phyloP scores from a whole-genome alignment of 2,888 invertebrate species.

The Sympetrum striolatum region DNA sequence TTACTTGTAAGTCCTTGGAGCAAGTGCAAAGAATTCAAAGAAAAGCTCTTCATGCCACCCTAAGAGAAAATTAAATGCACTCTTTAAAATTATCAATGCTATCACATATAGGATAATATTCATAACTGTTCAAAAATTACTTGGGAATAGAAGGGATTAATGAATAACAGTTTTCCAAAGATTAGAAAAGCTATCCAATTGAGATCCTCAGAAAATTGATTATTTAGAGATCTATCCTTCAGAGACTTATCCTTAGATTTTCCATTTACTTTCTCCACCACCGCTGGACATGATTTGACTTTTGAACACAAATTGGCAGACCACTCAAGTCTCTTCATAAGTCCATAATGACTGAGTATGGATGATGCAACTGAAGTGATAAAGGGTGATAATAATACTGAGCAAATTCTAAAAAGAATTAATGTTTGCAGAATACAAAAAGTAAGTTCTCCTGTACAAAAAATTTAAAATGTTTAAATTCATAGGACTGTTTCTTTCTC shows the following conservation, averaged over 20 bases:
- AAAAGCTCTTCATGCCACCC: background rate
- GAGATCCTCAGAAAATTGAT: background rate
- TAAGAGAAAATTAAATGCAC: background rate
- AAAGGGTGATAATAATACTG: background rate
- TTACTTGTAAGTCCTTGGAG: background rate
- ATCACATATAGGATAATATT: background rate
- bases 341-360: background rate
- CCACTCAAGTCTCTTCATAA: conserved; percentile 12
- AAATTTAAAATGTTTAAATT: too few relatives aligned
- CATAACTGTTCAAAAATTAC: background rate
- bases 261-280: background rate
- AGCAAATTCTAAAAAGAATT: background rate
- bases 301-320: background rate
- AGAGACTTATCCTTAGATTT: background rate
- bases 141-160: background rate
- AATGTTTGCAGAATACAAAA: background rate
- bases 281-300: background rate
- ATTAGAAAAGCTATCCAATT: background rate
- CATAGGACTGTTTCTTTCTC: too few relatives aligned
- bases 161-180: background rate
- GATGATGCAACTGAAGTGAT: background rate
- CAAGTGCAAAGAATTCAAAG: conserved; percentile 8
- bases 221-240: too few relatives aligned
- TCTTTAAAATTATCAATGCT: background rate
- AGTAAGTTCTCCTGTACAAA: too few relatives aligned